Conservation (phyloP, 1,140 invertebrate species). For the Coenobita brevimanus region DNA sequence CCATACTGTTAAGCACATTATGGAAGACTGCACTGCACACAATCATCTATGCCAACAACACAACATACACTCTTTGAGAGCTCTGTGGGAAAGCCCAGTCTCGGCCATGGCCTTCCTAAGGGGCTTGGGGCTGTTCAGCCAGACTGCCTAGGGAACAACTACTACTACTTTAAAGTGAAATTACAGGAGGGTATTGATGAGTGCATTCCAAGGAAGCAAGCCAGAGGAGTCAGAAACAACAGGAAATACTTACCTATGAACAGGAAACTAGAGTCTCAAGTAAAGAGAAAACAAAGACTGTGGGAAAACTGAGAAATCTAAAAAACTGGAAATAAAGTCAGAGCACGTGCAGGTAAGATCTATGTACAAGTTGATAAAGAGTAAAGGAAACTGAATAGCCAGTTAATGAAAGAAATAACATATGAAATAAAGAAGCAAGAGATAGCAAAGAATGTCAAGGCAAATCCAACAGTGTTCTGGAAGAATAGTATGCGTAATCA, state of each 20-base stretch:
- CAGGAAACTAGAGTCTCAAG: constrained; percentile 9
- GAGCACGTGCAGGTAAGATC: too few species aligned
- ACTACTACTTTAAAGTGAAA: too few species aligned
- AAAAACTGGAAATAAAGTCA: not conserved
- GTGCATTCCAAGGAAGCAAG: not conserved
- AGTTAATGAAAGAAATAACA: not conserved
- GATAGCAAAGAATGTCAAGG: not conserved
- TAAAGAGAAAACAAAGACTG: constrained; percentile 19
- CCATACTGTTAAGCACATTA: too few species aligned
- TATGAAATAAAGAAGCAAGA: not conserved
- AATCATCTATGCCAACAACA: too few species aligned
- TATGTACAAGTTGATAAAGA: not conserved
- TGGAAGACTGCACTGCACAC: too few species aligned
- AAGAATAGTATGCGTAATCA: not conserved
- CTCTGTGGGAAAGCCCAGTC: too few species aligned
- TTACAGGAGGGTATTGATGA: not conserved
- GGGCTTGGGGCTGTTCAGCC: too few species aligned
- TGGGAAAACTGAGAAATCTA: not conserved
- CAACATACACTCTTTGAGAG: too few species aligned
- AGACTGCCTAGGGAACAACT: too few species aligned
- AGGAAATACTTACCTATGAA: constrained; percentile 15
- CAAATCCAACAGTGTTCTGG: not conserved
- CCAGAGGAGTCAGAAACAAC: not conserved
- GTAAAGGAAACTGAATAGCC: constrained; percentile 8
- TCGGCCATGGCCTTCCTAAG: too few species aligned